Percentiles rank a stretch among this genome's conserved stretches.
These are phyloP conservation scores for Platerodrilus igneus DNA, from an alignment of 2,888 invertebrate genomes.

Conservation along the genomic window DNA sequence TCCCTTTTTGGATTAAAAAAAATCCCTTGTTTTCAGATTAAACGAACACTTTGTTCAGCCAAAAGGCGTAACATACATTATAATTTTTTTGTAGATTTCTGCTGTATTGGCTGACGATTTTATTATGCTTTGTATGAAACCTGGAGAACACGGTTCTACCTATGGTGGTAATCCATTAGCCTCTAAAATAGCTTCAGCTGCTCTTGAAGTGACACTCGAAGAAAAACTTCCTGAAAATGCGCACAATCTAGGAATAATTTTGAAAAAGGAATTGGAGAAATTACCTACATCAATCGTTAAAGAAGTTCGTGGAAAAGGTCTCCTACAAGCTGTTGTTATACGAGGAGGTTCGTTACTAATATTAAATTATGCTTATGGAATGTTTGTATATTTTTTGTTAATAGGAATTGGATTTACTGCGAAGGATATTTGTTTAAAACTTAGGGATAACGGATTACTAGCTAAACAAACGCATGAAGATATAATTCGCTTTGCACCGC, in stretches of 20 bases:
- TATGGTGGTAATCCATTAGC: constrained; percentile 97
- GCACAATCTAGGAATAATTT: constrained; percentile 64
- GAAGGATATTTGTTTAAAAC: constrained; percentile 67
- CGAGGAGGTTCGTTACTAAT: too few species aligned
- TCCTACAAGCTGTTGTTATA: constrained; percentile 87
- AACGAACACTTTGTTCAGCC: too few species aligned
- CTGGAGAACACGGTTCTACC: constrained; percentile 94
- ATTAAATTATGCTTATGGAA: too few species aligned
- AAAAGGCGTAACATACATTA: too few species aligned
- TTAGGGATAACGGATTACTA: constrained; percentile 81
- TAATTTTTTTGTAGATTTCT: constrained; percentile 74
- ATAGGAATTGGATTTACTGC: constrained; percentile 25
- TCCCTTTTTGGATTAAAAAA: too few species aligned
- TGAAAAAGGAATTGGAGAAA: constrained; percentile 66
- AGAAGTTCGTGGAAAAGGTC: constrained; percentile 79
- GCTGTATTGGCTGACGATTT: constrained; percentile 80
- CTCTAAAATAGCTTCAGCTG: constrained; percentile 79
- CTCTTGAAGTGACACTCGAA: constrained; percentile 79
- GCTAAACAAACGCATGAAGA: constrained; percentile 94
- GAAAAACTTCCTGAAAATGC: constrained; percentile 88
- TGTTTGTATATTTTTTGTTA: neutral
- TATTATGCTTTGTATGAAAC: constrained; percentile 82
- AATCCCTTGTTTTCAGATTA: too few species aligned
- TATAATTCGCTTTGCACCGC: constrained; percentile 88
- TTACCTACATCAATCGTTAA: constrained; percentile 72